Evolutionary conservation across 2,888 invertebrate genomes (phyloP), one percentile per base, ranked within the genome.

Genomic region (Euplexia lucipara): DNA sequence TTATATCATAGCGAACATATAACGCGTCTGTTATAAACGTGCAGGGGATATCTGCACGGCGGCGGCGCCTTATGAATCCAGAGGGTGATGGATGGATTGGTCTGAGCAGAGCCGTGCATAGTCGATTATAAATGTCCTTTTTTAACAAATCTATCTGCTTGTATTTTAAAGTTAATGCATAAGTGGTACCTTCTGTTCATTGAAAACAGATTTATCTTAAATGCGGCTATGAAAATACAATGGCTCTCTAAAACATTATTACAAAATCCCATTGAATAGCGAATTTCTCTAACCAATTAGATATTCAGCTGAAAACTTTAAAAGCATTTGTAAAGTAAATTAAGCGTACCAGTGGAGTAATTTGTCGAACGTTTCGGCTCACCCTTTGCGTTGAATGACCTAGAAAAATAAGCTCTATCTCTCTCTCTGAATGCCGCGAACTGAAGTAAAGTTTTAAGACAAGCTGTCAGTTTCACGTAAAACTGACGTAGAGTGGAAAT

Each of bases 1-100:
- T 83, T 84, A 88, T 84, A 86, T 79, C 63, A 61, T 60, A 64
- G 51, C 44, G 52, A 64, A 32, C 58, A 82, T 84, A 82, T 69
- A 86, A 81, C 86, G 85, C 87, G 90, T 90, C 86, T 89, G 89
- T 90, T 88, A 90, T 89, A 86, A 83, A 84, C 83, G 89, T 86
- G 82, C 81, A 83, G 78, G 85, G 87, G 86, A 89, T 90, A 91
- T 92, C 87, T 90, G 90, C 86, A 87, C 81, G 86, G 26, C 26
- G n/a, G 26, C 26, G 26, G 81, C 86, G 89, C 89, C 90, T 92
- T 93, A 93, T 92, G 93, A 93, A 91, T 90, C 88, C 84, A 83
- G 88, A 90, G 88, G 84, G 83, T 93, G 93, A 94, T 93, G 92
- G 92, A 94, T 94, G 91, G 91, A 85, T 86, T 80, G 81, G 83